Evolutionary conservation across 2,113 vertebrate genomes (phyloP).

Genomic region (Felis catus): DNA sequence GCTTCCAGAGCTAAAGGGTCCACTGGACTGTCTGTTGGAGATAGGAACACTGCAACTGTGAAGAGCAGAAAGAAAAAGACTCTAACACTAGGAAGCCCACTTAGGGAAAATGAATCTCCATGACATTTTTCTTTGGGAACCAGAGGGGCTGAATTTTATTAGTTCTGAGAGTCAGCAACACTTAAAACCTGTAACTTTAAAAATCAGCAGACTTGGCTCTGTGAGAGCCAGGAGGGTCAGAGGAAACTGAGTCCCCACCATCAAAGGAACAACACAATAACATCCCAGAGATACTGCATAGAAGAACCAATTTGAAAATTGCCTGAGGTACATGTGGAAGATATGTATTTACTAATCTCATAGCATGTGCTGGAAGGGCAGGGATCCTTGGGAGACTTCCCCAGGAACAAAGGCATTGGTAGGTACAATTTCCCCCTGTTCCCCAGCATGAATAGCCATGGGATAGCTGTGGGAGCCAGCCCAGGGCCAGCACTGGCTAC

Average conservation of each 20-base stretch:
- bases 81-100: background rate
- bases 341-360: background rate
- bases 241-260: background rate
- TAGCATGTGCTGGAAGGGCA: background rate
- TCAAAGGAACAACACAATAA: background rate
- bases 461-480: background rate
- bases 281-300: background rate
- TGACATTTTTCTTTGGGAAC: background rate
- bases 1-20: background rate
- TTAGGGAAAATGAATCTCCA: background rate
- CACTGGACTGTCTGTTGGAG: background rate
- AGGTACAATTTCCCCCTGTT: background rate
- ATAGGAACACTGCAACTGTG: background rate
- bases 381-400: background rate
- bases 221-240: background rate
- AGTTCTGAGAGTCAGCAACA: background rate
- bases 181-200: background rate
- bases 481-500: background rate
- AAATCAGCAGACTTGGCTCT: background rate
- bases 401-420: background rate
- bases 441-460: background rate
- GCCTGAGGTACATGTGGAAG: background rate
- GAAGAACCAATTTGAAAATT: background rate
- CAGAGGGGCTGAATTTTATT: background rate
- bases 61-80: background rate